Conservation (phyloP, 2,797 vertebrate species). For the Microctenopoma lineatum region DNA sequence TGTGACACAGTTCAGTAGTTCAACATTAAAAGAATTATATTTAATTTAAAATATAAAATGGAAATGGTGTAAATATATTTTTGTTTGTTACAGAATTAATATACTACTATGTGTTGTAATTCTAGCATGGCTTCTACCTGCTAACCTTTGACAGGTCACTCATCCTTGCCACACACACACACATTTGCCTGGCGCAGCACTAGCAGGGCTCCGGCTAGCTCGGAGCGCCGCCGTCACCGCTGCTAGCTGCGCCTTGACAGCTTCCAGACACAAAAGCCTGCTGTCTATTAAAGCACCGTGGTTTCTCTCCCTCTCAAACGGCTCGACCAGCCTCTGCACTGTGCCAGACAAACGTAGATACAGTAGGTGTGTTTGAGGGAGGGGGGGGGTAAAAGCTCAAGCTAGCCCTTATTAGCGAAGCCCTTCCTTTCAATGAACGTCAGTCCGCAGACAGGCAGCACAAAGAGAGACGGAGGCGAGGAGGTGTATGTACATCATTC, state of each 20-base stretch:
- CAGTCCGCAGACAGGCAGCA: conserved; percentile 51
- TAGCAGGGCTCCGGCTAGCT: conserved; percentile 57
- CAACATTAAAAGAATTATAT: no score
- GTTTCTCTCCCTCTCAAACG: neutral
- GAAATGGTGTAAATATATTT: no score
- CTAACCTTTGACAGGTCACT: conserved; percentile 8
- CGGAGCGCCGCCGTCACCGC: conserved; percentile 39
- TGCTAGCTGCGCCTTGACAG: conserved; percentile 40
- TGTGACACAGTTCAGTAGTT: no score
- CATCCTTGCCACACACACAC: conserved; percentile 4
- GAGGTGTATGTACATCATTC: neutral
- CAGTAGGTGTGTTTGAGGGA: conserved; percentile 23
- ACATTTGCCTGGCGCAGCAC: conserved; percentile 7
- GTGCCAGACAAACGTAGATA: neutral
- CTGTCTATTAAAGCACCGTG: neutral
- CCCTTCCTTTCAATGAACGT: conserved; percentile 72
- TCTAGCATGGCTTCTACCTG: neutral
- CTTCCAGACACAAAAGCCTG: neutral
- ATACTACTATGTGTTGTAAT: neutral
- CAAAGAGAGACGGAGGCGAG: conserved; percentile 50
- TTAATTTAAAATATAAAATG: no score
- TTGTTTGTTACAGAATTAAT: neutral
- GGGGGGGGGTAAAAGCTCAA: conserved; percentile 37
- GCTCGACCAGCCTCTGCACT: neutral
- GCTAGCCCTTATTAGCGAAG: conserved; percentile 65